Evolutionary conservation across 2,113 vertebrate genomes (phyloP), one percentile per base, ranked within the genome.

Genomic region (Pipa parva): DNA sequence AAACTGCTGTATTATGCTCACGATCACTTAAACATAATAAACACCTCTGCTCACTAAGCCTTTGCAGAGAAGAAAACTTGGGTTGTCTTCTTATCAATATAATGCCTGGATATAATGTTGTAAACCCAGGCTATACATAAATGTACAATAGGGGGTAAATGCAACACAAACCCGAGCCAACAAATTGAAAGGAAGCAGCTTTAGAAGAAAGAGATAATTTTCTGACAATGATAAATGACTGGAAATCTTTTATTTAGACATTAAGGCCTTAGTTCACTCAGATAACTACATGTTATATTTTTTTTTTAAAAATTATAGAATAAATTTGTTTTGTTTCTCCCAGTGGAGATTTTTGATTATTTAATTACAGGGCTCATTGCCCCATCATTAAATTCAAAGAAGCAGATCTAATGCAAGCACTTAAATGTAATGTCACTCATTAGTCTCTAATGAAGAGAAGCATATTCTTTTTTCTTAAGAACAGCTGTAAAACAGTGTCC

Each of bases 281-380:
- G 79, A 85, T 67, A 37, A 79, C 80, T 78, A 59, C 76, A 75
- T 54, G 48, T 67, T 69, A 78, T 56, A 73, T 74, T 79, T 78
- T 60, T 66, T 42, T 72, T 46, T 39, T 59, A 75, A 54, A 81
- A 82, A 76, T 83, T 75, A 75, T 50, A 78, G 79, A 78, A 85
- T 79, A 77, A 83, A 88, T 84, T 86, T 86, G 80, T 81, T 91
- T 87, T 89, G 84, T 87, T 89, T 85, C 87, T 88, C 84, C 83
- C 82, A 61, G 74, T 75, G 83, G 87, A 85, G 84, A 80, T 78
- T 89, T 88, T 81, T 84, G 81, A 79, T 85, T 83, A 79, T 86
- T 90, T 89, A 90, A 91, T 91, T 91, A 88, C 88, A 89, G 82
- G 88, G 85, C 85, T 89, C 88, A 91, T 90, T 89, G 87, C 85